Conservation (phyloP, 2,113 vertebrate genomes). For the Mesocricetus auratus region DNA sequence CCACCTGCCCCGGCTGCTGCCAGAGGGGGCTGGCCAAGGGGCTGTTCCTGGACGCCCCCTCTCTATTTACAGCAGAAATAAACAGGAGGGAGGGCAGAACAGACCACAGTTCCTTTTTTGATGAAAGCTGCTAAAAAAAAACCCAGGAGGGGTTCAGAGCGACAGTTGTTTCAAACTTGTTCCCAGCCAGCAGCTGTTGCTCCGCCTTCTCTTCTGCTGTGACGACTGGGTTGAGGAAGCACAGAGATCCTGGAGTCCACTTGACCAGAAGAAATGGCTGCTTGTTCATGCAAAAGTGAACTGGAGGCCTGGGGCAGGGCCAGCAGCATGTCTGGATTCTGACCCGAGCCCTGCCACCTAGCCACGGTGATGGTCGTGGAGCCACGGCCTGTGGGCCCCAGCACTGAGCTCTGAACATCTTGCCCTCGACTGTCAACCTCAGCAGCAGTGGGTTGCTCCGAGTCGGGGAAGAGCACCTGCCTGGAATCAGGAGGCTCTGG, state of each 20-base stretch:
- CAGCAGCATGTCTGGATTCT: background rate
- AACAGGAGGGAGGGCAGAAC: background rate
- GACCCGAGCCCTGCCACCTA: no score
- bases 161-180: background rate
- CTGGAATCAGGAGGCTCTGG: background rate
- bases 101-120: background rate
- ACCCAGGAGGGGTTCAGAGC: background rate
- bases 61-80: conserved; percentile 62
- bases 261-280: background rate
- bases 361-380: background rate
- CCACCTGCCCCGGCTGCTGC: conserved; percentile 53
- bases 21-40: background rate
- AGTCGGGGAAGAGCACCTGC: background rate
- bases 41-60: background rate
- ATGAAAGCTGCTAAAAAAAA: background rate
- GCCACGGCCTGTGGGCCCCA: background rate
- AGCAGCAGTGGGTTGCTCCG: background rate
- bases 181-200: background rate
- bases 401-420: background rate
- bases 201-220: background rate
- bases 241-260: background rate
- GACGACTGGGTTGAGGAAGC: background rate
- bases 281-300: background rate
- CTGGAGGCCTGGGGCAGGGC: background rate
- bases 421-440: conserved; percentile 27